Evolutionary conservation across 2,888 invertebrate species (phyloP), one percentile per base, ranked within the genome.

Genomic region (Campoplex nolae): DNA sequence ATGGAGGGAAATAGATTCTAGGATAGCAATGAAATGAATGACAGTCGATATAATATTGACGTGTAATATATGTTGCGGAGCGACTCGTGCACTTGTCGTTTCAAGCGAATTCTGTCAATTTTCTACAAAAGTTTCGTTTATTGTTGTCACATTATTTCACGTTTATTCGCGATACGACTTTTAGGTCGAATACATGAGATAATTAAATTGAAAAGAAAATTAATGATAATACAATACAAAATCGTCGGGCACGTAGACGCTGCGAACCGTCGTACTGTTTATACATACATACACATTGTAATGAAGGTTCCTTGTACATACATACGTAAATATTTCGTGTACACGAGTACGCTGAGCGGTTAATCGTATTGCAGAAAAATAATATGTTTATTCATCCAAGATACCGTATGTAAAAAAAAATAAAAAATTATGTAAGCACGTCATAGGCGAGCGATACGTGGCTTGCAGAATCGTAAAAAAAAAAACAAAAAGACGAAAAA

Each of bases 301-400:
- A 87, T 73, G 87, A 89, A 89, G 84, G 88, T 85, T 85, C 88
- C 88, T 89, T 92, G 92, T 92, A 92, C 88, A 92, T 91, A 92
- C 56, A 92, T 62, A 88, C 90, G 89, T 83, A 83, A 86, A 88
- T 82, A 84, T 84, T 79, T 84, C 82, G 82, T 73, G 82, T 87
- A 86, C 77, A 54, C 80, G 81, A 86, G 76, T 86, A 84, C 84
- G 78, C 76, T 42, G 82, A 82, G 82, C 56, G 82, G 75, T 84
- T 84, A 79, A 87, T 84, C 75, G 78, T 87, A 79, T 87, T 76
- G n/a, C 76, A 62, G 54, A 58, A 65, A 85, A 77, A 56, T 67
- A 90, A 89, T 88, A 62, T 62, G 89, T 90, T 91, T 89, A 89
- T 88, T 83, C 79, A 88, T 87, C 78, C 74, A 88, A 83, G 88